Evolutionary conservation across 2,113 vertebrate genomes (phyloP).

Genomic region (Corvus moneduloides): DNA sequence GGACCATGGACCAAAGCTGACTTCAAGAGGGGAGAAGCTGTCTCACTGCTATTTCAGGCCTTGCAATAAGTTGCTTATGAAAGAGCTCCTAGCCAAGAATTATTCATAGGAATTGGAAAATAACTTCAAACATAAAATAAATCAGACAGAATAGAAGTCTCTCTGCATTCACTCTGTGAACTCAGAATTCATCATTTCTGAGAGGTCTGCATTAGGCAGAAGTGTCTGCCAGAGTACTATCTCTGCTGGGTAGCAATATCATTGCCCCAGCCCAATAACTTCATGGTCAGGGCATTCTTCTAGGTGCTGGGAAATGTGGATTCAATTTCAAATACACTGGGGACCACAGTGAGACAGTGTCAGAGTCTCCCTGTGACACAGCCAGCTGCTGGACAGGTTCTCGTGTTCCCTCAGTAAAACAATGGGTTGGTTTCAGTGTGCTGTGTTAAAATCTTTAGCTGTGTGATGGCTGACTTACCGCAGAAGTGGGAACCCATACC

Average conservation of each 20-base stretch:
- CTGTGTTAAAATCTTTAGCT: neutral
- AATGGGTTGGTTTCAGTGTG: neutral
- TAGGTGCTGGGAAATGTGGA: neutral
- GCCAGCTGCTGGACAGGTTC: neutral
- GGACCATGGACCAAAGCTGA: neutral
- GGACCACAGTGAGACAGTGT: neutral
- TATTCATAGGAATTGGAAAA: neutral
- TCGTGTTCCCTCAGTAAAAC: neutral
- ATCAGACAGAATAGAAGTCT: neutral
- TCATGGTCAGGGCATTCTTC: neutral
- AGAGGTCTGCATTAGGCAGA: neutral
- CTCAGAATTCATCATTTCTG: neutral
- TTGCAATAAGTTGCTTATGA: neutral
- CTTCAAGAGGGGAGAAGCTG: neutral
- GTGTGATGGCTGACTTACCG: neutral
- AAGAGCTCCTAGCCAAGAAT: neutral
- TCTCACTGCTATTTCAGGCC: neutral
- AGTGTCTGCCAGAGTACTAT: neutral
- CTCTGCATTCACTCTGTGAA: neutral
- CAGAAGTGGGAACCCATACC: neutral
- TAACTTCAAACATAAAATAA: neutral
- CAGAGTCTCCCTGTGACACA: neutral
- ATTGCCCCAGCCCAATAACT: neutral
- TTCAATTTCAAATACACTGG: neutral
- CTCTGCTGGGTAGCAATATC: neutral